phyloP scores from a whole-genome alignment of 2,113 vertebrate species.

The Rhinogobius similis region DNA sequence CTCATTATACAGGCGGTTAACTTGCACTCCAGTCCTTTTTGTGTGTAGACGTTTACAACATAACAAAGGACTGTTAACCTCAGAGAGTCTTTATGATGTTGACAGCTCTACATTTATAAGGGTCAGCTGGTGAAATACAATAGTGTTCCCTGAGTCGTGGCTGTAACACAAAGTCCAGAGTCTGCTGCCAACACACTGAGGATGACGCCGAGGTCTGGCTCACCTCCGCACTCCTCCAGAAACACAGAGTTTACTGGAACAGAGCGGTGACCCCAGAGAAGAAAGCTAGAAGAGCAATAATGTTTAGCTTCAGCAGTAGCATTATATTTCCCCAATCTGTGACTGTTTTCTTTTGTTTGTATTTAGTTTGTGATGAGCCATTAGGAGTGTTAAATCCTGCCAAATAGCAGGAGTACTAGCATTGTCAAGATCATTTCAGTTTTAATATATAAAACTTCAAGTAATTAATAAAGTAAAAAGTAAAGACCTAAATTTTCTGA shows the following conservation, averaged over 20 bases:
- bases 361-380: too few species aligned
- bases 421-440: too few species aligned
- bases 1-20: not conserved
- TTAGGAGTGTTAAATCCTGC: too few species aligned
- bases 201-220: slow-evolving; percentile 46
- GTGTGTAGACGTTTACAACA: slow-evolving; percentile 51
- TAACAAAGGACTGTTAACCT: slow-evolving; percentile 62
- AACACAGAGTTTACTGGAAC: slow-evolving; percentile 7
- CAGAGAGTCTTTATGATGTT: slow-evolving; percentile 51
- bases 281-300: not conserved
- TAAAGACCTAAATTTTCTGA: too few species aligned
- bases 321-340: too few species aligned
- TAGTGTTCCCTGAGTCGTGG: slow-evolving; percentile 16
- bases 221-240: slow-evolving; percentile 19
- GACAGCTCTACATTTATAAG: slow-evolving; percentile 56
- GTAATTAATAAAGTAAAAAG: too few species aligned
- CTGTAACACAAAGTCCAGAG: slow-evolving; percentile 75
- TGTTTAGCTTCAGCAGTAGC: not conserved
- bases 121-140: slow-evolving; percentile 50
- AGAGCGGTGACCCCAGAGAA: not conserved
- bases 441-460: too few species aligned
- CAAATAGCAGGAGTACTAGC: too few species aligned
- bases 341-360: too few species aligned
- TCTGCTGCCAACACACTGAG: slow-evolving; percentile 72
- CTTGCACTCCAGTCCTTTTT: slow-evolving; percentile 14